Conservation (phyloP, 2,797 vertebrate genomes). For the Gastrophryne carolinensis region DNA sequence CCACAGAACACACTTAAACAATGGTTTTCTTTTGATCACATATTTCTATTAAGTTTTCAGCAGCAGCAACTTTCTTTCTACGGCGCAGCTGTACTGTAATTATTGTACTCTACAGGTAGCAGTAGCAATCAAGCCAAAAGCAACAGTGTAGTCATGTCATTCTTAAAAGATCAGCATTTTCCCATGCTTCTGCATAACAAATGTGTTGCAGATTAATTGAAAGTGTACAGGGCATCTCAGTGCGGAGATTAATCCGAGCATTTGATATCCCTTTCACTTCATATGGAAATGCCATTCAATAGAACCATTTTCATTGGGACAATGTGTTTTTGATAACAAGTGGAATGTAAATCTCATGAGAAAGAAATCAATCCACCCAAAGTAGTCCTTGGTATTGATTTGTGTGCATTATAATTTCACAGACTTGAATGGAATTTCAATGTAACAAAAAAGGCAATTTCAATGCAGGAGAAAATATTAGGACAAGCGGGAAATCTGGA, state of each 20-base stretch:
- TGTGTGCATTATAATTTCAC: constrained; percentile 65
- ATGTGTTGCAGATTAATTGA: constrained; percentile 63
- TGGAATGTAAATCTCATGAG: constrained; percentile 70
- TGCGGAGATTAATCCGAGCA: constrained; percentile 68
- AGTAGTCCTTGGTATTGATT: constrained; percentile 64
- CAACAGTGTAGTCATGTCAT: constrained; percentile 62
- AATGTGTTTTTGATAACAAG: constrained; percentile 68
- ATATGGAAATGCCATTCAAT: constrained; percentile 73
- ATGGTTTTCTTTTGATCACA: constrained; percentile 62
- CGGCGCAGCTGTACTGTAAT: constrained; percentile 62
- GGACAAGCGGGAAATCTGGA: constrained; percentile 19
- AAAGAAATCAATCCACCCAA: constrained; percentile 70
- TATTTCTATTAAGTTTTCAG: constrained; percentile 63
- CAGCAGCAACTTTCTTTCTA: constrained; percentile 60
- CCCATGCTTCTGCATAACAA: constrained; percentile 67
- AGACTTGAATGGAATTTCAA: constrained; percentile 61
- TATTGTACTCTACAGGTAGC: constrained; percentile 66
- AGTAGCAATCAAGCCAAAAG: constrained; percentile 64
- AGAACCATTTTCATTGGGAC: constrained; percentile 68
- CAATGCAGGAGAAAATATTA: constrained; percentile 30
- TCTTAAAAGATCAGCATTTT: constrained; percentile 66
- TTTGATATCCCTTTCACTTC: constrained; percentile 71
- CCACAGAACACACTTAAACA: constrained; percentile 58
- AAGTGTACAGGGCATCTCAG: constrained; percentile 60
- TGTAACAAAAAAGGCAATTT: constrained; percentile 60